Evolutionary conservation across 2,888 invertebrate genomes (phyloP).

Genomic region (Pachycephus smyrnensis): DNA sequence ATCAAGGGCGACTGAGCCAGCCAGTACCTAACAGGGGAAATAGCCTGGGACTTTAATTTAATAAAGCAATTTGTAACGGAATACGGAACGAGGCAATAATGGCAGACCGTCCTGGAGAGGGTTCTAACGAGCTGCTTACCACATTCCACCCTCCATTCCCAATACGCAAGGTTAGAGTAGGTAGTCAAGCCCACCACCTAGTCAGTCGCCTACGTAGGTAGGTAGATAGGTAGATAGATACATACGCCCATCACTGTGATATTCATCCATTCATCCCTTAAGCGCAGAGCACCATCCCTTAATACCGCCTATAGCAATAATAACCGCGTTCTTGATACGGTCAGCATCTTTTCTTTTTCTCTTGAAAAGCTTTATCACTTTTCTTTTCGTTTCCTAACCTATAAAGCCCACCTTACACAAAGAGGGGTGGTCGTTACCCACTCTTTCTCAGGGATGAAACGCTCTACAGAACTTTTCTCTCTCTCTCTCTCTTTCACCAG

Average conservation of each 20-base stretch:
- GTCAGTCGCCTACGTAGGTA: background rate
- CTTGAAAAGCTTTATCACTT: background rate
- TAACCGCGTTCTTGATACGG: background rate
- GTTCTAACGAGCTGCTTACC: constrained; percentile 68
- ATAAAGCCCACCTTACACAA: background rate
- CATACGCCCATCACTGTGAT: background rate
- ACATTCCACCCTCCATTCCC: constrained; percentile 46
- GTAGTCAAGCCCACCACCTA: background rate
- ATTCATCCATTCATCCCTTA: background rate
- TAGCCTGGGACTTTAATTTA: constrained; percentile 64
- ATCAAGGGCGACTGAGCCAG: constrained; percentile 1
- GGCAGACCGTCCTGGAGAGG: constrained; percentile 62
- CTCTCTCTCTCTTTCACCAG: constrained; percentile 1
- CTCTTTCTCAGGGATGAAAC: background rate
- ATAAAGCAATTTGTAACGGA: constrained; percentile 68
- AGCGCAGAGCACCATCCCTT: background rate
- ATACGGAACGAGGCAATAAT: constrained; percentile 68
- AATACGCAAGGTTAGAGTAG: background rate
- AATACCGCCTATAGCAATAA: background rate
- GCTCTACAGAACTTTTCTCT: background rate
- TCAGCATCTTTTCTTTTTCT: background rate
- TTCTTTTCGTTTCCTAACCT: background rate
- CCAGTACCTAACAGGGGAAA: background rate
- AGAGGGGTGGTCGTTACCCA: background rate
- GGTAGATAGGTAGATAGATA: background rate